A percentile compares a stretch with the other conserved stretches of the same genome.
phyloP scores from a whole-genome alignment of 35 echinoderm and acorn worm species.

The Eucidaris tribuloides region DNA sequence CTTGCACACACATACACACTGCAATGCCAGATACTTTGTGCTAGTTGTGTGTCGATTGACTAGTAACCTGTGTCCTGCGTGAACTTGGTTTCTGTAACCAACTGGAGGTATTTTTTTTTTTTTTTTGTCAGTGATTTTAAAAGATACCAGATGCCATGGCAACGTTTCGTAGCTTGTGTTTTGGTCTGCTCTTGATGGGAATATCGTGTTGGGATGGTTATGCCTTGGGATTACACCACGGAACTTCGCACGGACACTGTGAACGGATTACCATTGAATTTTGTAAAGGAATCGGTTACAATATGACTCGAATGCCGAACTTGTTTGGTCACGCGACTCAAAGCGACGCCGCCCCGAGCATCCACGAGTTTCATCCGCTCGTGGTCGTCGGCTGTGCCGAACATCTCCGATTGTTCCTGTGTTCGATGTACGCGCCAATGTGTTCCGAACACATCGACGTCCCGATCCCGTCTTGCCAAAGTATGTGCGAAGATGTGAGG shows the following conservation, averaged over 20 bases:
- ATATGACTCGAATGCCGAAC: slow-evolving; percentile 93
- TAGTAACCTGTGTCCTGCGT: no score
- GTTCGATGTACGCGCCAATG: slow-evolving; percentile 93
- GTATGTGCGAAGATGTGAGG: slow-evolving; percentile 91
- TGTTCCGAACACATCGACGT: slow-evolving; percentile 88
- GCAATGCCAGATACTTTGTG: no score
- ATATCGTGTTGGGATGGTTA: neutral
- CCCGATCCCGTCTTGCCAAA: slow-evolving; percentile 83
- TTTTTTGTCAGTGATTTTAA: no score
- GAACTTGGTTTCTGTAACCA: no score
- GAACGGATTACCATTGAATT: slow-evolving; percentile 94
- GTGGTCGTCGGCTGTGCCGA: slow-evolving; percentile 86
- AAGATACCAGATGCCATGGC: slow-evolving; percentile 6
- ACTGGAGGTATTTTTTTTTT: no score
- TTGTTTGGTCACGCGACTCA: slow-evolving; percentile 79
- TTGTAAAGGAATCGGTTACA: slow-evolving; percentile 97
- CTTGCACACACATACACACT: no score
- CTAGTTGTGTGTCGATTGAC: no score
- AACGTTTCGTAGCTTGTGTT: neutral
- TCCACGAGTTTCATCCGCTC: slow-evolving; percentile 93
- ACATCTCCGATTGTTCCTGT: slow-evolving; percentile 88
- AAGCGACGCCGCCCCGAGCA: slow-evolving; percentile 74
- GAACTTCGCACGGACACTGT: slow-evolving; percentile 43
- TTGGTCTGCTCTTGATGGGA: neutral
- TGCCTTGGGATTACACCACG: neutral